Conservation (phyloP, 2,888 invertebrate genomes). For the Drosophila yooni region DNA sequence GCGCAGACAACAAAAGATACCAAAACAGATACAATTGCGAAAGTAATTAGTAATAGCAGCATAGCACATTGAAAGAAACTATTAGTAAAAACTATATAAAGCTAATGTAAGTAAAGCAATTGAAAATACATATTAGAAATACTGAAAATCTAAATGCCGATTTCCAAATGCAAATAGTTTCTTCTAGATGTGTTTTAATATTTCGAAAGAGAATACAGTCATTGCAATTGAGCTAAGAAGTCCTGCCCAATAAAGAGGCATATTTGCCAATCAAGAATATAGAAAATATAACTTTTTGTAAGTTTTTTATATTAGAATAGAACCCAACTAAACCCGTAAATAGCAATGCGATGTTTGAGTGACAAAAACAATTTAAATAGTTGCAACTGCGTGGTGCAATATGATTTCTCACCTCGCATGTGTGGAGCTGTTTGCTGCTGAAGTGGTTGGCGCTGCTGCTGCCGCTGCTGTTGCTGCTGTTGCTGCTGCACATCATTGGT, state of each 20-base stretch:
- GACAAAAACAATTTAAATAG: neutral
- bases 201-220: neutral
- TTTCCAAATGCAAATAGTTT: neutral
- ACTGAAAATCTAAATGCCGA: neutral
- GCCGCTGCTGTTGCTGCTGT: neutral
- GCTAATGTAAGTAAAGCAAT: neutral
- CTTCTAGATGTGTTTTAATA: neutral
- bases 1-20: conserved; percentile 13
- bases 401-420: conserved; percentile 24
- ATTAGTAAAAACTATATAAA: neutral
- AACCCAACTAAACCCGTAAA: neutral
- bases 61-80: neutral
- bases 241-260: neutral
- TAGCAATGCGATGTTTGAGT: neutral
- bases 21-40: neutral
- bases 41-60: conserved; percentile 11
- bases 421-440: conserved; percentile 1
- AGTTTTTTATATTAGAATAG: neutral
- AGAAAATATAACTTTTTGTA: neutral
- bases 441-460: neutral
- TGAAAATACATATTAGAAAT: neutral
- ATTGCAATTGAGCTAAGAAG: neutral
- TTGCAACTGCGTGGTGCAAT: neutral
- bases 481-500: conserved; percentile 1
- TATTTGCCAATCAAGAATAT: neutral